Evolutionary conservation across 2,888 invertebrate genomes (phyloP).

Genomic region (Electrophaes corylata): DNA sequence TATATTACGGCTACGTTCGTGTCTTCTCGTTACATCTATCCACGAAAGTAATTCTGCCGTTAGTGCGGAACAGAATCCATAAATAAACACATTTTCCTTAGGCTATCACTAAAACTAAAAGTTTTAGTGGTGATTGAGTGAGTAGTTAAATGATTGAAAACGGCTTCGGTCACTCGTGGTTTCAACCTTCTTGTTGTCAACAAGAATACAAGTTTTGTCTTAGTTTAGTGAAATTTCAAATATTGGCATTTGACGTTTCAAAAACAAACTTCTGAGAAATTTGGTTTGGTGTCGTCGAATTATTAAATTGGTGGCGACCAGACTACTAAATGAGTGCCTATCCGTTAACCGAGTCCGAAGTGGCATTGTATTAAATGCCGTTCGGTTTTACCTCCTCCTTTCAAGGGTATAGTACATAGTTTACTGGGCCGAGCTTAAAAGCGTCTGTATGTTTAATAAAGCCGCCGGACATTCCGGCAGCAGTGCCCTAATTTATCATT

Average conservation of each 20-base stretch:
- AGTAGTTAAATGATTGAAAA: constrained; percentile 24
- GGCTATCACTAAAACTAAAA: constrained; percentile 16
- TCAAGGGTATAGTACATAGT: constrained; percentile 57
- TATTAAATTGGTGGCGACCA: constrained; percentile 47
- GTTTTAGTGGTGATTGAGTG: constrained; percentile 23
- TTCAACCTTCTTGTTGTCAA: constrained; percentile 29
- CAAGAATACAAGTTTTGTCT: constrained; percentile 41
- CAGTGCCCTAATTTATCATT: constrained; percentile 76
- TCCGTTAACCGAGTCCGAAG: constrained; percentile 44
- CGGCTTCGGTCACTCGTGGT: constrained; percentile 26
- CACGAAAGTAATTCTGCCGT: constrained; percentile 28
- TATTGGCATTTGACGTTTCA: constrained; percentile 47
- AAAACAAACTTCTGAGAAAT: constrained; percentile 47
- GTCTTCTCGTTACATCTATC: constrained; percentile 29
- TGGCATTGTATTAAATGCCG: constrained; percentile 41
- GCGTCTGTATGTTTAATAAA: constrained; percentile 73
- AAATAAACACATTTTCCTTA: constrained; percentile 26
- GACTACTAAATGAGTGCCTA: constrained; percentile 36
- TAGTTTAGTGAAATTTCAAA: constrained; percentile 40
- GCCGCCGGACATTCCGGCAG: constrained; percentile 65
- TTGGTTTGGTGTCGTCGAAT: constrained; percentile 53
- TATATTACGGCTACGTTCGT: constrained; percentile 29
- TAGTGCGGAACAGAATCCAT: constrained; percentile 24
- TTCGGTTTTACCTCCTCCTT: constrained; percentile 52
- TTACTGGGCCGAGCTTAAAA: constrained; percentile 53